Base-by-base conservation (phyloP, 2,797 vertebrate genomes). In the Sebastes dallii region DNA sequence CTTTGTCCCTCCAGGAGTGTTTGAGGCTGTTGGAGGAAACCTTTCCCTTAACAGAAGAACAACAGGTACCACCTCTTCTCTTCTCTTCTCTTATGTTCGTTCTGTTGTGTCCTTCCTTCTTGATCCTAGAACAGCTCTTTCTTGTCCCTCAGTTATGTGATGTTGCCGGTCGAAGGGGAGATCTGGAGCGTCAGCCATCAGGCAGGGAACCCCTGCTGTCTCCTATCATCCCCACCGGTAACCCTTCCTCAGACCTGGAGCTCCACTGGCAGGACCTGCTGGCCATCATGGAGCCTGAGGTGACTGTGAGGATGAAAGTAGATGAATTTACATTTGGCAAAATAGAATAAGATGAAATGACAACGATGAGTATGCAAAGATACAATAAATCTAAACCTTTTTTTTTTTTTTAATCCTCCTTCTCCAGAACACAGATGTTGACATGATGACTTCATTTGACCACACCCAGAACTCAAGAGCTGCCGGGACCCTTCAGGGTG, bases 241-340 rank as follows among this genome's bases (percentile, higher is more conserved):
- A 96, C 86, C 87, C 95, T 0, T 89, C 96, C n/a, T 91, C 96
- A 71, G 97, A 97, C 71, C 91, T 98, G 93, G 98, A 99, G 89
- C 96, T 97, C 83, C 96, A 97, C 85, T 99, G 98, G 98, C 97
- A 98, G 93, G 98, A 99, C 90, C 95, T 99, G 79, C 94, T 98
- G 93, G 96, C 96, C 59, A 95, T 99, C 88, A 97, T 99, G 97
- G 97, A 97, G 78, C 96, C 97, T 89, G 96, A 97, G 97, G 98
- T 99, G 83, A 91, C 86, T 66, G 46, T 30, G 4, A 32, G 20
- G 7, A 59, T 30, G 11, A 46, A 18, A 58, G 11, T 5, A 16
- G 18, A 70, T 58, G 0, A 24, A 29, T 54, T 62, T 25, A 27
- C 20, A 54, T 34, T 27, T 25, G 9, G n/a, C 11, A 58, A 62